phyloP scores from a whole-genome alignment of 2,888 invertebrate species.

The Mechanitis mazaeus region DNA sequence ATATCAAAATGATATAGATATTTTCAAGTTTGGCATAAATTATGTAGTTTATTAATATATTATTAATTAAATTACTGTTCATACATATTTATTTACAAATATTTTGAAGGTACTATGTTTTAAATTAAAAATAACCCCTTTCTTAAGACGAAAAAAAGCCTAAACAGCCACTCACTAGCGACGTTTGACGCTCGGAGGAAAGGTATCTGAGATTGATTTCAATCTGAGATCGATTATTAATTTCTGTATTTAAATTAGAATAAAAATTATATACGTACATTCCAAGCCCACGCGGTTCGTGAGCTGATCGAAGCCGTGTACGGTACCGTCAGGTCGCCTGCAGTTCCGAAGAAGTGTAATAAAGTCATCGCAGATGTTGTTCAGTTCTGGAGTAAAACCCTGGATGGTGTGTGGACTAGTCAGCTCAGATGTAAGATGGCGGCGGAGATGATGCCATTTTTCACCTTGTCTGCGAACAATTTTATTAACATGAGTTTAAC shows the following conservation, averaged over 20 bases:
- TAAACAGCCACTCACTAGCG: too few relatives aligned
- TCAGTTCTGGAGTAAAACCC: constrained; percentile 84
- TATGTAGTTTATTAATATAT: too few relatives aligned
- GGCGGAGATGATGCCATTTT: constrained; percentile 85
- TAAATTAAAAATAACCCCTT: too few relatives aligned
- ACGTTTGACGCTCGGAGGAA: too few relatives aligned
- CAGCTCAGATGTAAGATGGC: constrained; percentile 83
- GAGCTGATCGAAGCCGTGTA: constrained; percentile 82
- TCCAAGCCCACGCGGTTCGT: constrained; percentile 88
- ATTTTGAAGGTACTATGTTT: too few relatives aligned
- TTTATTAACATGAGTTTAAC: not conserved
- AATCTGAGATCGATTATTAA: not conserved
- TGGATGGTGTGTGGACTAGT: constrained; percentile 86
- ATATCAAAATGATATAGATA: too few relatives aligned
- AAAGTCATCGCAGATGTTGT: constrained; percentile 87
- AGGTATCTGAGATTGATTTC: too few relatives aligned
- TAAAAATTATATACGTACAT: constrained; percentile 67
- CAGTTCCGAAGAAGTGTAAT: constrained; percentile 78
- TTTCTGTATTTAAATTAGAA: not conserved
- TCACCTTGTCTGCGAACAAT: constrained; percentile 79
- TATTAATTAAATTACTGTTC: too few relatives aligned
- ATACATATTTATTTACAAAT: too few relatives aligned
- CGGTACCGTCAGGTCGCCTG: constrained; percentile 67
- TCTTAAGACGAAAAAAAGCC: too few relatives aligned
- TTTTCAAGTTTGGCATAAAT: too few relatives aligned